A percentile compares a stretch with the other conserved stretches of the same genome.
Conservation (phyloP, 2,888 invertebrate genomes). For the Brachyopa scutellaris region DNA sequence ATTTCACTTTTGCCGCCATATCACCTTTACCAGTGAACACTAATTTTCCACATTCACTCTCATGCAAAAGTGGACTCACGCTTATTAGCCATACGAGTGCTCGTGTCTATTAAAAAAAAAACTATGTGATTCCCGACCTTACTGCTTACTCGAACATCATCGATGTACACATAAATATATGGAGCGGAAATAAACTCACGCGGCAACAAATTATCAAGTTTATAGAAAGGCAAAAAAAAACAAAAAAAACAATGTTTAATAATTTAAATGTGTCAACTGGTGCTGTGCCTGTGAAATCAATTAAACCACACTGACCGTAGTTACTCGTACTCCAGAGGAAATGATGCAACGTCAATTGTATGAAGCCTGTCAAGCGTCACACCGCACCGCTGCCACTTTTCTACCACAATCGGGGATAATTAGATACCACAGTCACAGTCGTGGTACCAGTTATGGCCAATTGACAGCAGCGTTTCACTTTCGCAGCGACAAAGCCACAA, state of each 20-base stretch:
- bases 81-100: slow-evolving; percentile 14
- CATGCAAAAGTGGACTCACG: slow-evolving; percentile 15
- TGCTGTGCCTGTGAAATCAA: slow-evolving; percentile 68
- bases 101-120: slow-evolving; percentile 2
- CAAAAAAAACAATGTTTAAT: slow-evolving; percentile 37
- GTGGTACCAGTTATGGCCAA: slow-evolving; percentile 60
- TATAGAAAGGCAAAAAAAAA: slow-evolving; percentile 5
- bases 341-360: slow-evolving; percentile 71
- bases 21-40: neutral
- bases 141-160: slow-evolving; percentile 26
- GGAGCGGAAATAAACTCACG: slow-evolving; percentile 61
- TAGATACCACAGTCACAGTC: slow-evolving; percentile 43
- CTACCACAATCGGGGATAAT: slow-evolving; percentile 16
- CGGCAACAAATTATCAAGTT: slow-evolving; percentile 57
- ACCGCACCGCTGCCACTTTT: slow-evolving; percentile 28
- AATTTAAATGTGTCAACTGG: slow-evolving; percentile 71
- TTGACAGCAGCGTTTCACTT: slow-evolving; percentile 70
- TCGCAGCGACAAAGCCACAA: slow-evolving; percentile 61
- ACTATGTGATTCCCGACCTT: slow-evolving; percentile 59
- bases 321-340: slow-evolving; percentile 54
- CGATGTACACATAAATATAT: slow-evolving; percentile 50
- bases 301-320: slow-evolving; percentile 51
- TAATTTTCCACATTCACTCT: slow-evolving; percentile 41
- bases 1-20: slow-evolving; percentile 47
- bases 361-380: slow-evolving; percentile 69